phyloP scores from a whole-genome alignment of 2,797 vertebrate species.

The Eospalax fontanierii region DNA sequence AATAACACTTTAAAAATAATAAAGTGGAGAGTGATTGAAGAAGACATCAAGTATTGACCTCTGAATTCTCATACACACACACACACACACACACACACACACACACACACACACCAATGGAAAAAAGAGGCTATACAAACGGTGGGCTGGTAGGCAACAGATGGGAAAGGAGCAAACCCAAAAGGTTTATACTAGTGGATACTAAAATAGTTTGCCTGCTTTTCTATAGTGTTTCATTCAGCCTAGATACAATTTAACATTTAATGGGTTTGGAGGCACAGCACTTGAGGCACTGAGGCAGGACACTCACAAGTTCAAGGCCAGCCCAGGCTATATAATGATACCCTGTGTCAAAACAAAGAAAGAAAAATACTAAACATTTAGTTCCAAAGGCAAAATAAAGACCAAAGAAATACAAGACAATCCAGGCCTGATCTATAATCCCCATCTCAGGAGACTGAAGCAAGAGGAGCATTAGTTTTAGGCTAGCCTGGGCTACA shows the following conservation, averaged over 20 bases:
- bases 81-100: not conserved
- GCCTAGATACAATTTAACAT: not conserved
- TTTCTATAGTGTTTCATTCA: not conserved
- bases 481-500: no score
- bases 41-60: not conserved
- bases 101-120: not conserved
- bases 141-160: not conserved
- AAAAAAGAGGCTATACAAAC: not conserved
- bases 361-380: not conserved
- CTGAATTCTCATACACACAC: not conserved
- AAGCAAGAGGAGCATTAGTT: not conserved
- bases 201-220: not conserved
- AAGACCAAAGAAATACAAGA: not conserved
- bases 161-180: not conserved
- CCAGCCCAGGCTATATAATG: not conserved
- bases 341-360: not conserved
- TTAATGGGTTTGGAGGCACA: not conserved
- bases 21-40: no score
- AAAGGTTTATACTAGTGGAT: not conserved
- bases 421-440: no score
- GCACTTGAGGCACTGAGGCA: not conserved
- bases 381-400: conserved; percentile 33
- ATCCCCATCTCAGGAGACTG: not conserved
- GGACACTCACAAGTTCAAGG: not conserved
- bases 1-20: not conserved